phyloP scores from a whole-genome alignment of 2,888 invertebrate species.

The Amiota communis region DNA sequence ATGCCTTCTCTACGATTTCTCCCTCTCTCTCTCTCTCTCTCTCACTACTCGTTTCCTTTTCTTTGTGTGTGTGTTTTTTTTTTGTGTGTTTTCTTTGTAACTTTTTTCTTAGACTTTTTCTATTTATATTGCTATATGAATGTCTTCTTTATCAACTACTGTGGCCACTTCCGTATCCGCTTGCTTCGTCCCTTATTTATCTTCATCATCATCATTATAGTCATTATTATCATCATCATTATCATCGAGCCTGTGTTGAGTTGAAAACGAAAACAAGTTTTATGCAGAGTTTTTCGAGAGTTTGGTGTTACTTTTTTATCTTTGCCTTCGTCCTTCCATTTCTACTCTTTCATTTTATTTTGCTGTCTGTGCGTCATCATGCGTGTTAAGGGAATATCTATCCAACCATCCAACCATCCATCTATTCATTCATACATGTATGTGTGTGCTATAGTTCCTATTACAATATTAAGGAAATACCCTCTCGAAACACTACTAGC shows the following conservation, averaged over 20 bases:
- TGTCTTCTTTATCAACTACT: no score
- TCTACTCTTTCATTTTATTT: constrained; percentile 8
- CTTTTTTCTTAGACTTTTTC: no score
- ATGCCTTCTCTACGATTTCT: not conserved
- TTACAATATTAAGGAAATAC: constrained; percentile 5
- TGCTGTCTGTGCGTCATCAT: constrained; percentile 59
- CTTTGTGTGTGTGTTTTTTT: constrained; percentile 1
- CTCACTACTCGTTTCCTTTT: not conserved
- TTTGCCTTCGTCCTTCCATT: not conserved
- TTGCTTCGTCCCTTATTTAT: no score
- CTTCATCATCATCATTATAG: no score
- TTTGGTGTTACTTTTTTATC: not conserved
- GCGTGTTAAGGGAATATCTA: constrained; percentile 57
- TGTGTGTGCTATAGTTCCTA: not conserved
- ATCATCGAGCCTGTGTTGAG: not conserved
- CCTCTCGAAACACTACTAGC: not conserved
- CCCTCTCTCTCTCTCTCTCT: not conserved
- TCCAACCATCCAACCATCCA: no score
- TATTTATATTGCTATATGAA: no score
- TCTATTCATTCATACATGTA: no score
- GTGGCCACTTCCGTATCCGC: no score
- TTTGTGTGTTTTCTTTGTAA: not conserved
- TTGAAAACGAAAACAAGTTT: constrained; percentile 46
- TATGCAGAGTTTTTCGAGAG: constrained; percentile 46
- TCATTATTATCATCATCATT: no score